Conservation (phyloP, 2,888 invertebrate genomes). For the Erebia epiphron region DNA sequence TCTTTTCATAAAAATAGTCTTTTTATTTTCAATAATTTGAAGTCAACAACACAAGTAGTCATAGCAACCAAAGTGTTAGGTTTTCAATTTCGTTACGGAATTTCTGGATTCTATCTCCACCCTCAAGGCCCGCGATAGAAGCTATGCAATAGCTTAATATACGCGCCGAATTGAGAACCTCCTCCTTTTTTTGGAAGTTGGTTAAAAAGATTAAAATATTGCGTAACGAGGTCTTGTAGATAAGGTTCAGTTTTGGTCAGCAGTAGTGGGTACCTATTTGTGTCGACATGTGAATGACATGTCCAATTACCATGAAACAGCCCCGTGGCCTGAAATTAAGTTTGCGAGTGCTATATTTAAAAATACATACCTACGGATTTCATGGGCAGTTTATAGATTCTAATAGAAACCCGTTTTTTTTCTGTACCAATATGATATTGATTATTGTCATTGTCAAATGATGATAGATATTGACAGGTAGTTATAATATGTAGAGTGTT, state of each 20-base stretch:
- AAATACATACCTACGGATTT: constrained; percentile 15
- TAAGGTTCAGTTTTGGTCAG: constrained; percentile 13
- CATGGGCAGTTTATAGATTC: neutral
- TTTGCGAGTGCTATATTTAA: constrained; percentile 24
- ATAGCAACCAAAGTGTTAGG: too few species aligned
- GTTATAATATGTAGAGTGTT: too few species aligned
- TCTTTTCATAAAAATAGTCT: too few species aligned
- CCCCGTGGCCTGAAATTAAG: constrained; percentile 44
- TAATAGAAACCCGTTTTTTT: neutral
- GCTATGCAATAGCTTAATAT: too few species aligned
- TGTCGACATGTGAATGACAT: constrained; percentile 48
- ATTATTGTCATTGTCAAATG: too few species aligned
- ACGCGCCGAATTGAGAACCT: too few species aligned
- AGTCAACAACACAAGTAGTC: too few species aligned
- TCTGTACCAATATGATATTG: neutral
- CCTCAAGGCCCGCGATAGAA: too few species aligned
- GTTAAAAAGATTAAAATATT: neutral
- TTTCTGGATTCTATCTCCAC: too few species aligned
- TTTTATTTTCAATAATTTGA: too few species aligned
- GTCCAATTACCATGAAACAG: constrained; percentile 57
- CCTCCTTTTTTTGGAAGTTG: too few species aligned
- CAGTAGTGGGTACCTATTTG: constrained; percentile 30
- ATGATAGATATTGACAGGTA: neutral
- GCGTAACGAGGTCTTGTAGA: neutral
- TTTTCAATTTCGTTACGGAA: too few species aligned